These are phyloP conservation scores for Asarcornis scutulata DNA, from an alignment of 2,113 vertebrate genomes.

Conservation along the genomic window DNA sequence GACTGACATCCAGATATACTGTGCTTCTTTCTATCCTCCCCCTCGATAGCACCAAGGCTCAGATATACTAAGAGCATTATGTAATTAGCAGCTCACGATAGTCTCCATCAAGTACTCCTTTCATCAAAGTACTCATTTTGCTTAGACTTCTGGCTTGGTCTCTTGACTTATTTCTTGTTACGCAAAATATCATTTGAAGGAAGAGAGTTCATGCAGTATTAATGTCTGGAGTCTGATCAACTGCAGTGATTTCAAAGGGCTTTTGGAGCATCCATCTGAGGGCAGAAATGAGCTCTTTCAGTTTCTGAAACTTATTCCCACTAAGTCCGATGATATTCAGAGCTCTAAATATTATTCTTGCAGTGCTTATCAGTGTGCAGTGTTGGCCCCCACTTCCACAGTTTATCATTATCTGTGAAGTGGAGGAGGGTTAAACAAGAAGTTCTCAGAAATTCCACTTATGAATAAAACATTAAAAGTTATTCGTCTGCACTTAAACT, in stretches of 20 bases:
- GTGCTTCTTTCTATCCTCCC: not conserved
- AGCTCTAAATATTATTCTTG: not conserved
- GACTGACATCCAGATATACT: not conserved
- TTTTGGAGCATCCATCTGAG: not conserved
- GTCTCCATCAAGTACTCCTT: not conserved
- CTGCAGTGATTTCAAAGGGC: slow-evolving; percentile 4
- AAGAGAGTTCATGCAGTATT: not conserved
- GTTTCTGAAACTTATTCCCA: not conserved
- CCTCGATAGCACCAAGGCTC: not conserved
- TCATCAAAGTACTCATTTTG: not conserved
- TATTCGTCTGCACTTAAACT: slow-evolving; percentile 14
- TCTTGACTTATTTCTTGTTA: not conserved
- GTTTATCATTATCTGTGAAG: not conserved
- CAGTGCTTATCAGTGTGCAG: not conserved
- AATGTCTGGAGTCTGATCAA: not conserved
- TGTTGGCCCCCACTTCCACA: not conserved
- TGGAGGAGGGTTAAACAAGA: not conserved
- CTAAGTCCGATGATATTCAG: not conserved
- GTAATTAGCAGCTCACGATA: not conserved
- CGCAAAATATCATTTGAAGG: not conserved
- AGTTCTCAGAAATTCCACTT: not conserved
- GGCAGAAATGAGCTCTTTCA: not conserved
- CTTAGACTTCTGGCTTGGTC: not conserved
- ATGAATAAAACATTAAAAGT: slow-evolving; percentile 45
- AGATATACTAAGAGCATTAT: not conserved